These are phyloP conservation scores for Sturnus vulgaris DNA, from an alignment of 2,113 vertebrate species.

Conservation along the genomic window DNA sequence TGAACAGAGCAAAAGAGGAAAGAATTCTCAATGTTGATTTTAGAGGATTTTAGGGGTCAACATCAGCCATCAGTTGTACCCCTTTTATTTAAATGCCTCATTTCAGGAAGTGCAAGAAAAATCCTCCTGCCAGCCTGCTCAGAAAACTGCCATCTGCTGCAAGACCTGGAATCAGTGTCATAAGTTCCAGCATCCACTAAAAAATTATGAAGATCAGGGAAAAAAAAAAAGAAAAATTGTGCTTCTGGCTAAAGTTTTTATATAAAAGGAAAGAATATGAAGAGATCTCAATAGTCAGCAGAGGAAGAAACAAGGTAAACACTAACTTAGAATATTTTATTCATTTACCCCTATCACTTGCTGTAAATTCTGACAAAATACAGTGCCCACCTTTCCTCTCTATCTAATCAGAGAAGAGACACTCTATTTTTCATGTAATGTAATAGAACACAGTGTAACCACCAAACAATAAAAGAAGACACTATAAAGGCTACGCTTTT, in stretches of 20 bases:
- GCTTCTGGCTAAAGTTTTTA: not conserved
- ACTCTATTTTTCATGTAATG: conserved; percentile 37
- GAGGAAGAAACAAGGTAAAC: not conserved
- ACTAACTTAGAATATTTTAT: conserved; percentile 39
- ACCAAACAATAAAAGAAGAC: conserved; percentile 23
- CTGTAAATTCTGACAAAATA: conserved; percentile 31
- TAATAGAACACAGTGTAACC: not conserved
- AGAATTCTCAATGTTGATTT: not conserved
- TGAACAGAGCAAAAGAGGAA: not conserved
- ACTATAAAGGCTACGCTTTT: not conserved
- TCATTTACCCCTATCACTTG: not conserved
- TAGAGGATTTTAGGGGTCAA: not conserved
- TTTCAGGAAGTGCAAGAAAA: not conserved
- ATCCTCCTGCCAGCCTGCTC: rapidly evolving
- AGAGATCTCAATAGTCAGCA: not conserved
- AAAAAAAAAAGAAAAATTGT: not conserved
- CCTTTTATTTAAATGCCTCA: not conserved
- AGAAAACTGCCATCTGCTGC: not conserved
- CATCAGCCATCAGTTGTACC: not conserved
- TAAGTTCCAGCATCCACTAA: not conserved
- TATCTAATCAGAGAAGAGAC: conserved; percentile 40
- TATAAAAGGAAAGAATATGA: not conserved
- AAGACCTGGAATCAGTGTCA: not conserved
- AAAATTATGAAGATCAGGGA: not conserved
- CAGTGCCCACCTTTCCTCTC: not conserved